Evolutionary conservation across 30 jellyfish, hydroid and myxozoan species (phyloP).

Genomic region (Nemopilema nomurai): DNA sequence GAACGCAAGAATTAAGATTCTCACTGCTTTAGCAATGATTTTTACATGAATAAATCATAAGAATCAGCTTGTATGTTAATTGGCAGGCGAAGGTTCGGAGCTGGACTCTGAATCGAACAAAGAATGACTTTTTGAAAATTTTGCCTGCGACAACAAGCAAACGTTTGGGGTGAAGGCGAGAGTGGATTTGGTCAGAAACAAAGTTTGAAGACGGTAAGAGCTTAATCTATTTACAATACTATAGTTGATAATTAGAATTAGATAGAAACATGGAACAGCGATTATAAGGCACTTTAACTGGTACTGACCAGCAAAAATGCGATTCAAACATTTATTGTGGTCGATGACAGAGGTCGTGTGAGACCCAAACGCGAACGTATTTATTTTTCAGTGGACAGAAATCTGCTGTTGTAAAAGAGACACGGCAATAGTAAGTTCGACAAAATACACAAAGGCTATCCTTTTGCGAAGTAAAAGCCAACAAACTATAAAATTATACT

Average conservation of each 20-base stretch:
- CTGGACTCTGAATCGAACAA: slow-evolving; percentile 57
- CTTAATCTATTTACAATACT: neutral
- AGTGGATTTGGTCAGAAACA: neutral
- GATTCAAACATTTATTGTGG: too few relatives aligned
- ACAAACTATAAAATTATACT: too few relatives aligned
- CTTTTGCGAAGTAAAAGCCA: too few relatives aligned
- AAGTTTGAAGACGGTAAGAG: neutral
- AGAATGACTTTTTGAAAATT: slow-evolving; percentile 1
- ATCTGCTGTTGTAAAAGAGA: too few relatives aligned
- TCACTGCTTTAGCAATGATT: slow-evolving; percentile 13
- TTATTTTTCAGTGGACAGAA: too few relatives aligned
- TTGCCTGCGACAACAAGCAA: neutral
- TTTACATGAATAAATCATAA: slow-evolving; percentile 43
- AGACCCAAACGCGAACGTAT: too few relatives aligned
- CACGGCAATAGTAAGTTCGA: too few relatives aligned
- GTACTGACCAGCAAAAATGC: neutral
- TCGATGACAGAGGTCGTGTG: too few relatives aligned
- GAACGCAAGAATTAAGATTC: slow-evolving; percentile 4
- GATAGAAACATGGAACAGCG: neutral
- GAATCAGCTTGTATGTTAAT: slow-evolving; percentile 50
- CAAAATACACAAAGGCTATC: too few relatives aligned
- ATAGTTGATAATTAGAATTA: neutral
- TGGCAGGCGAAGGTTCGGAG: slow-evolving; percentile 55
- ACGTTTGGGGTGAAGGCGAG: neutral
- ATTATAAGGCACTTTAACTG: neutral